Conservation (phyloP, 2,888 invertebrate species). For the Lissocephala sabroskyi region DNA sequence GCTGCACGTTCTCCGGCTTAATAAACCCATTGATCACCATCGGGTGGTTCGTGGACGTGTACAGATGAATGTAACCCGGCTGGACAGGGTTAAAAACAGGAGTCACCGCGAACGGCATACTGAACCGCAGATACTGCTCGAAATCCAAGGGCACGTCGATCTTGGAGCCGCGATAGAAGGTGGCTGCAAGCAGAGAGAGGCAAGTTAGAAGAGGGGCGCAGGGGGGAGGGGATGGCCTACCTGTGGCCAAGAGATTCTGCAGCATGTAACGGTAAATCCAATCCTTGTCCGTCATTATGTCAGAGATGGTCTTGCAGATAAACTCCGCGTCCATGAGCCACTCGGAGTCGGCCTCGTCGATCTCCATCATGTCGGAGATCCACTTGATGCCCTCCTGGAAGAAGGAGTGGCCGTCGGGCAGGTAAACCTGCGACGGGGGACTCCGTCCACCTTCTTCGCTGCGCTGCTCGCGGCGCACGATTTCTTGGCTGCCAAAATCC, state of each 20-base stretch:
- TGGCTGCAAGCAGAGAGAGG: constrained; percentile 18
- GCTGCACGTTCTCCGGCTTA: constrained; percentile 39
- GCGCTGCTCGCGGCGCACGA: no score
- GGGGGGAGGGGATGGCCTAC: background rate
- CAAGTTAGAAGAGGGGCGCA: no score
- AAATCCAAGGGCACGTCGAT: constrained; percentile 36
- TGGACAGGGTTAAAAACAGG: constrained; percentile 38
- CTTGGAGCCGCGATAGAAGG: constrained; percentile 42
- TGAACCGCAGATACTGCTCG: constrained; percentile 38
- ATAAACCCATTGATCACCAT: constrained; percentile 34
- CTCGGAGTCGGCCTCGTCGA: constrained; percentile 26
- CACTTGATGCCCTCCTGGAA: constrained; percentile 43
- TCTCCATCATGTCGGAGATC: constrained; percentile 34
- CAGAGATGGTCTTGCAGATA: constrained; percentile 26
- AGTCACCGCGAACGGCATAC: constrained; percentile 34
- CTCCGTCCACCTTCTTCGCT: no score
- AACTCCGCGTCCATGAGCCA: constrained; percentile 34
- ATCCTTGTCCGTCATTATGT: constrained; percentile 37
- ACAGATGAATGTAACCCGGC: constrained; percentile 35
- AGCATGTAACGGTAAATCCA: constrained; percentile 30
- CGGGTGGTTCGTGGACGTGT: constrained; percentile 25
- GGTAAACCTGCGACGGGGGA: no score
- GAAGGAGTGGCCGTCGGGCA: constrained; percentile 21
- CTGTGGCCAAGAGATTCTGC: constrained; percentile 25
- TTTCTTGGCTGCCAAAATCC: no score